These are phyloP conservation scores for Prenolepis imparis DNA, from an alignment of 2,888 invertebrate genomes.

Conservation along the genomic window DNA sequence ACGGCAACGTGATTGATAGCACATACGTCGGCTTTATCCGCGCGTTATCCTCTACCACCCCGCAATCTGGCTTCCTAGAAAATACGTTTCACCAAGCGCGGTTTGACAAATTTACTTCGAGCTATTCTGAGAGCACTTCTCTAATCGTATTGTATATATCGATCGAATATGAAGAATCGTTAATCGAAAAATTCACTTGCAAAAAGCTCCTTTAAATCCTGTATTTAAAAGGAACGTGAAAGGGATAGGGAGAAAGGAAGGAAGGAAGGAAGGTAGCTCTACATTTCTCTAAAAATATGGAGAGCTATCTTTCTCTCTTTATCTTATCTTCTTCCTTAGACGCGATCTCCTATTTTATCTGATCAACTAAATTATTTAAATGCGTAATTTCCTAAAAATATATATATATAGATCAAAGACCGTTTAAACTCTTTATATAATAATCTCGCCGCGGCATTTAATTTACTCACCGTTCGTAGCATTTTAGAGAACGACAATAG, in stretches of 20 bases:
- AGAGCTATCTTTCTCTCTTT: not conserved
- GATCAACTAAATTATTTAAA: not conserved
- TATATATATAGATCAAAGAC: constrained; percentile 1
- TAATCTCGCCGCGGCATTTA: not conserved
- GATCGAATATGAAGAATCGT: not conserved
- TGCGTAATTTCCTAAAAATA: not conserved
- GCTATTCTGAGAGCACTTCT: constrained; percentile 9
- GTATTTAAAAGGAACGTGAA: not conserved
- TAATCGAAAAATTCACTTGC: not conserved
- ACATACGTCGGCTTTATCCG: constrained; percentile 55
- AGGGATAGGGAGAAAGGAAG: no score
- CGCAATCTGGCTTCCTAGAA: constrained; percentile 47
- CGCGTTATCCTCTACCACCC: constrained; percentile 45
- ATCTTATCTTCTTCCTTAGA: no score
- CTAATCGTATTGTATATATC: constrained; percentile 27
- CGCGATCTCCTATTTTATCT: not conserved
- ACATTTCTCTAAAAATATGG: not conserved
- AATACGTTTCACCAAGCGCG: constrained; percentile 36
- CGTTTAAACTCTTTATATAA: constrained; percentile 19
- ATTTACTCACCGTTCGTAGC: constrained; percentile 40
- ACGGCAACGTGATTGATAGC: constrained; percentile 55
- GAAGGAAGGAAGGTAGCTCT: not conserved
- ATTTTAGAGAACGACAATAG: constrained; percentile 36
- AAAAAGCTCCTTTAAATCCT: not conserved
- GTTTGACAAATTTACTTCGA: constrained; percentile 49